Conservation (phyloP, 2,888 invertebrate genomes). For the Perdita meconis region DNA sequence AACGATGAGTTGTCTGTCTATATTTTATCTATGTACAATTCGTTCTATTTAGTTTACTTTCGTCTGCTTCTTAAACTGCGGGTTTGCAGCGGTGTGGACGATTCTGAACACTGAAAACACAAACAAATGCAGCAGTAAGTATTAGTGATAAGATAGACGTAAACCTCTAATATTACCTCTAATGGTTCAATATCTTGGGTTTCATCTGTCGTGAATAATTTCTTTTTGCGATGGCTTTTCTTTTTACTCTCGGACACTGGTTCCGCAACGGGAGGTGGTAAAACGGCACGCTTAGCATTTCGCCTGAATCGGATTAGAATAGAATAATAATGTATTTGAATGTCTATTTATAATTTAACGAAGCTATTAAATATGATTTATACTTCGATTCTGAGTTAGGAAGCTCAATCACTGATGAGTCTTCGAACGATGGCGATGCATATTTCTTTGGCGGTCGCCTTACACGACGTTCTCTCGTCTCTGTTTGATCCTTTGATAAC, state of each 20-base stretch:
- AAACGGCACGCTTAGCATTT: conserved; percentile 52
- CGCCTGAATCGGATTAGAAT: conserved; percentile 42
- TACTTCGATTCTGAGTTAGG: conserved; percentile 78
- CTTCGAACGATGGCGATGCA: conserved; percentile 35
- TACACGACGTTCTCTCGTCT: conserved; percentile 40
- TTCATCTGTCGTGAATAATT: conserved; percentile 69
- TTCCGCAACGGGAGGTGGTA: conserved; percentile 47
- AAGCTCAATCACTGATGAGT: conserved; percentile 72
- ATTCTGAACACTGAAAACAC: no score
- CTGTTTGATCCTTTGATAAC: conserved; percentile 60
- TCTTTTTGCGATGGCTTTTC: conserved; percentile 70
- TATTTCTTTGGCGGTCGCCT: conserved; percentile 42
- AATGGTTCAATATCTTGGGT: conserved; percentile 72
- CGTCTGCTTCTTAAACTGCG: no score
- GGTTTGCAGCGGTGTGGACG: no score
- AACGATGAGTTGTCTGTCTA: no score
- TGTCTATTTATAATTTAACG: neutral
- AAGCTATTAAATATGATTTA: neutral
- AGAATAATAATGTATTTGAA: conserved; percentile 15
- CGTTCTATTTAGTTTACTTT: no score
- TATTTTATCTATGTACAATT: no score
- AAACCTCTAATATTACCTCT: conserved; percentile 59
- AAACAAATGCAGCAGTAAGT: conserved; percentile 3
- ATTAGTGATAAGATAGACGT: neutral
- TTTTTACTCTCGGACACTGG: conserved; percentile 57